These are phyloP conservation scores for Ceyx cyanopectus DNA, from an alignment of 2,113 vertebrate species.

Conservation along the genomic window DNA sequence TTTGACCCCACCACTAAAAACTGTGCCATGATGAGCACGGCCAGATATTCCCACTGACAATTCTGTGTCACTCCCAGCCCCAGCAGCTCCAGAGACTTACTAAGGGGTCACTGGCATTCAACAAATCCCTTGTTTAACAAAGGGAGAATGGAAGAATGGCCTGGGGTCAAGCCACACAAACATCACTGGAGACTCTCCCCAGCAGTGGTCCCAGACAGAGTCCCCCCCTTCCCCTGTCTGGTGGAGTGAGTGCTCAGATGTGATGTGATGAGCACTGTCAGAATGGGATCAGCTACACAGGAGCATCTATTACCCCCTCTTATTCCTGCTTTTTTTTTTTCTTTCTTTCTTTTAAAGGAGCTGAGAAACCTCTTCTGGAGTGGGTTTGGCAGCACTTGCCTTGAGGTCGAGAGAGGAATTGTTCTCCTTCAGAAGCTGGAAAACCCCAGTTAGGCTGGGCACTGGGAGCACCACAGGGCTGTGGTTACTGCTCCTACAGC, in stretches of 20 bases:
- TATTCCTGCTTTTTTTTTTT: background rate
- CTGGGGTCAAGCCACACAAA: background rate
- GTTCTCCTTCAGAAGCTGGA: background rate
- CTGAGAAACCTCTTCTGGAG: background rate
- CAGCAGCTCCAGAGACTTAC: background rate
- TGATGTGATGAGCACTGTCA: constrained; percentile 1
- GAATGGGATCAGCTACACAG: background rate
- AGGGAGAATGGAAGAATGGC: background rate
- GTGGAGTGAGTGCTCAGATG: background rate
- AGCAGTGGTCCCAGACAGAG: background rate
- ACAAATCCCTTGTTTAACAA: background rate
- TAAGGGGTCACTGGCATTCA: background rate
- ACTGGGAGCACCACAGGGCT: too few species aligned
- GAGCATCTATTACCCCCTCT: background rate
- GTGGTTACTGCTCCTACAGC: rapidly evolving
- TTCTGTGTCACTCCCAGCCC: background rate
- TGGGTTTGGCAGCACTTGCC: background rate
- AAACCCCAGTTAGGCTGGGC: background rate
- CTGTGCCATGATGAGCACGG: background rate
- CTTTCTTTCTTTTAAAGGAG: background rate
- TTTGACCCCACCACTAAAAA: background rate
- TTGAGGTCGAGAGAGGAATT: background rate
- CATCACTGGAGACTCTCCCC: background rate
- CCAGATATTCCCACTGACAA: background rate
- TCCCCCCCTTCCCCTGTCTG: background rate